Conservation (phyloP, 2,888 invertebrate genomes). For the Pseudanteris insignis region DNA sequence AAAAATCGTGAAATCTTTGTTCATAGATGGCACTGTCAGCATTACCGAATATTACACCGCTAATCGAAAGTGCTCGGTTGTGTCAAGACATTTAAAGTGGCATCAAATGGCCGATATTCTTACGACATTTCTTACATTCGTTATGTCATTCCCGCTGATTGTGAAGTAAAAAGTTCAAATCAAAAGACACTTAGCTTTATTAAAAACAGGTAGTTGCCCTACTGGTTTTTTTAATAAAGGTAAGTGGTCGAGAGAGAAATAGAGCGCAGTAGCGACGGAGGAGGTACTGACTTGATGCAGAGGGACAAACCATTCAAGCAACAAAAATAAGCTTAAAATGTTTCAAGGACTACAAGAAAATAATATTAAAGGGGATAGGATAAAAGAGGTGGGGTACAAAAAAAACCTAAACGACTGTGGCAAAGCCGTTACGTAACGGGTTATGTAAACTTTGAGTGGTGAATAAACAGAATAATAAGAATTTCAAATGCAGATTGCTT, state of each 20-base stretch:
- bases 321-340: conserved; percentile 42
- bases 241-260: conserved; percentile 35
- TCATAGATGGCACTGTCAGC: too few relatives aligned
- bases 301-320: conserved; percentile 36
- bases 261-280: conserved; percentile 16
- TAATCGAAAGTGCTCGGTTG: too few relatives aligned
- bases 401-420: conserved; percentile 24
- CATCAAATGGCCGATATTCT: too few relatives aligned
- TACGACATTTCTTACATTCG: too few relatives aligned
- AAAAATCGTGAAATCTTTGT: too few relatives aligned
- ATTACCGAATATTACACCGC: too few relatives aligned
- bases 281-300: conserved; percentile 37
- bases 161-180: conserved; percentile 35
- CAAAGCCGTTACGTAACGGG: conserved; percentile 10
- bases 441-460: conserved; percentile 19
- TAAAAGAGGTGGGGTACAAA: conserved; percentile 18
- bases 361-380: conserved; percentile 30
- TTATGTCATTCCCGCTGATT: too few relatives aligned
- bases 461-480: conserved; percentile 17
- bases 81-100: too few relatives aligned
- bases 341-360: conserved; percentile 34
- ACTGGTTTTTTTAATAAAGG: conserved; percentile 43
- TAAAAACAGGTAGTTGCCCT: conserved; percentile 37
- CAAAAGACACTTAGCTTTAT: conserved; percentile 46
- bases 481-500: conserved; percentile 4